Evolutionary conservation across 2,888 invertebrate species (phyloP), one percentile per base, ranked within the genome.

Genomic region (Deilephila elpenor): DNA sequence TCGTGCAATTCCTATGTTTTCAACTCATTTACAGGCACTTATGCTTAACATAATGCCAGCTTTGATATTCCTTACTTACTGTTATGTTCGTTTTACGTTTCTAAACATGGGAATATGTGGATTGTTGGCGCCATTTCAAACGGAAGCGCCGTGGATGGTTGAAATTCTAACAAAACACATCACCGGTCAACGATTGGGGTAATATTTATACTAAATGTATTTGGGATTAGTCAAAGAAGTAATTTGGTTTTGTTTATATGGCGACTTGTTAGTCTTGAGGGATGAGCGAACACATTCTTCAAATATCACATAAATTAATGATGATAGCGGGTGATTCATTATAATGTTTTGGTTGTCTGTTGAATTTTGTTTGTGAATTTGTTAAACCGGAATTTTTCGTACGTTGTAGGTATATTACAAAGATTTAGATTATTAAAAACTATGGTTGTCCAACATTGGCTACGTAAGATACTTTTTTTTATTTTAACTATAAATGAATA

Each of bases 71-170:
- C 25, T 67, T 44, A 67, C 64, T 64, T 44, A 37, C 64, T 25
- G 51, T 67, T 67, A 25, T 56, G n/a, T 51, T 44, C 53, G 25
- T 44, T 59, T 70, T 51, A 60, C 25, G 77, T 78, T 78, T 75
- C 76, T 77, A 79, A 83, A 82, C 81, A 83, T 83, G 84, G 82
- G 77, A 81, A 83, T 81, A 79, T 77, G 81, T 75, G 67, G 79
- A 88, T 88, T 80, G 78, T 89, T 90, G 89, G 89, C 89, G 75
- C 75, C 56, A 72, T 67, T 74, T 89, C 89, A 88, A 88, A 78
- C 85, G 89, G 89, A 89, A 88, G 74, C 76, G 71, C 71, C 51
- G 71, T 61, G 77, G 75, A 82, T 82, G 44, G 74, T 73, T 70
- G 72, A 74, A 74, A 76, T 77, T 74, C 60, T 78, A 78, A 59